Evolutionary conservation across 2,888 invertebrate genomes (phyloP).

Genomic region (Aspidapion aeneum): DNA sequence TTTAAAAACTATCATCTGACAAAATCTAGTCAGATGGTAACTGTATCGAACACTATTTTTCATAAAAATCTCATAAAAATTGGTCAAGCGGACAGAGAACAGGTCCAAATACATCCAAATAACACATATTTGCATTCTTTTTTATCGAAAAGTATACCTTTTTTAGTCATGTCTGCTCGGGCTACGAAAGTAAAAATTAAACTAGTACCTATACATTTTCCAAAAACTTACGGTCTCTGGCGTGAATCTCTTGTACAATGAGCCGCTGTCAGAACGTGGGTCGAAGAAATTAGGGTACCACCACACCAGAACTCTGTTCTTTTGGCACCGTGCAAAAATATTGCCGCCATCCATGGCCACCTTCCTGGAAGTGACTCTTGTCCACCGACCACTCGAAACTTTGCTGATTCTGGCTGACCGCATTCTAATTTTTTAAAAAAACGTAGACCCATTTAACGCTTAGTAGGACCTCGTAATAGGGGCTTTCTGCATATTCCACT

Average conservation of each 20-base stretch:
- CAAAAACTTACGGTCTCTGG: constrained; percentile 85
- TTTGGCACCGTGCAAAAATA: constrained; percentile 81
- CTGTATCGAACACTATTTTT: too few relatives aligned
- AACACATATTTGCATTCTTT: too few relatives aligned
- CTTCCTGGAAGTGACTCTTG: constrained; percentile 78
- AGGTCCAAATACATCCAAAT: too few relatives aligned
- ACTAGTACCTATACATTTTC: too few relatives aligned
- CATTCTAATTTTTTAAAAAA: constrained; percentile 67
- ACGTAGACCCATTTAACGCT: background rate
- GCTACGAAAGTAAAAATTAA: too few relatives aligned
- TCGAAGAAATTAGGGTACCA: constrained; percentile 78
- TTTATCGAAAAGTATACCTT: too few relatives aligned
- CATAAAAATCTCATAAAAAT: too few relatives aligned
- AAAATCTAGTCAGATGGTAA: too few relatives aligned
- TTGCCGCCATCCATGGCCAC: constrained; percentile 97
- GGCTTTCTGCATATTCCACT: background rate
- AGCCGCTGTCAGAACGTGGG: constrained; percentile 84
- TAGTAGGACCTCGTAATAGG: background rate
- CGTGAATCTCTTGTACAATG: constrained; percentile 90
- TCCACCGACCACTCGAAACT: constrained; percentile 89
- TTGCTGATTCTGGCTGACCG: constrained; percentile 77
- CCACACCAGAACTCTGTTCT: constrained; percentile 93
- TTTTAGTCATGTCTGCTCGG: too few relatives aligned
- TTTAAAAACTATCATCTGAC: too few relatives aligned
- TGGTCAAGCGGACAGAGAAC: too few relatives aligned